phyloP scores from a whole-genome alignment of 1,140 invertebrate genomes.

The Hyles euphorbiae region DNA sequence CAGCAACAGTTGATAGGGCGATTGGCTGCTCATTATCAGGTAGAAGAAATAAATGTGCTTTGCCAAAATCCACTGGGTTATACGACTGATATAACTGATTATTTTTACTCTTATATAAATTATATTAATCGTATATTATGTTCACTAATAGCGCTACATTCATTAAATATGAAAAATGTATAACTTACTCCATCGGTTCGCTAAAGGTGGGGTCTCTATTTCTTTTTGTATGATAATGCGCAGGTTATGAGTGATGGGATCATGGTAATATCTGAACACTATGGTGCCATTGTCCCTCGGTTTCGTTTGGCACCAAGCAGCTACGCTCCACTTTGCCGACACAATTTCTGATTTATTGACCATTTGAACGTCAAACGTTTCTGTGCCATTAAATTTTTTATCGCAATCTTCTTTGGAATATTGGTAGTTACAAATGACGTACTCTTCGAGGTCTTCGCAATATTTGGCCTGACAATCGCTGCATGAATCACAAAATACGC shows the following conservation, averaged over 20 bases:
- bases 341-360: conserved; percentile 42
- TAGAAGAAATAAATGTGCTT: too few species aligned
- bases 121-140: too few species aligned
- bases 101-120: too few species aligned
- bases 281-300: conserved; percentile 36
- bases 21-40: too few species aligned
- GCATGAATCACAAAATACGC: conserved; percentile 83
- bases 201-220: conserved; percentile 29
- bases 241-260: conserved; percentile 10
- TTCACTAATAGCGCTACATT: too few species aligned
- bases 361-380: conserved; percentile 49
- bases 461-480: conserved; percentile 59
- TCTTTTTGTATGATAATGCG: conserved; percentile 49
- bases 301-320: conserved; percentile 39
- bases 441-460: conserved; percentile 87
- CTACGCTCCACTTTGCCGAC: conserved; percentile 20
- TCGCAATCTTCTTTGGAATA: conserved; percentile 71
- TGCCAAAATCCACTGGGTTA: too few species aligned
- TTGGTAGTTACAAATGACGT: conserved; percentile 79
- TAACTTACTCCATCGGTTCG: conserved; percentile 48
- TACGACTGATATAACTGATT: too few species aligned
- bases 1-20: too few species aligned
- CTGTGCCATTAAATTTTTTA: conserved; percentile 68
- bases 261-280: conserved; percentile 43
- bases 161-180: too few species aligned